These are phyloP conservation scores for Trematomus bernacchii DNA, from an alignment of 2,797 vertebrate species.

Conservation along the genomic window DNA sequence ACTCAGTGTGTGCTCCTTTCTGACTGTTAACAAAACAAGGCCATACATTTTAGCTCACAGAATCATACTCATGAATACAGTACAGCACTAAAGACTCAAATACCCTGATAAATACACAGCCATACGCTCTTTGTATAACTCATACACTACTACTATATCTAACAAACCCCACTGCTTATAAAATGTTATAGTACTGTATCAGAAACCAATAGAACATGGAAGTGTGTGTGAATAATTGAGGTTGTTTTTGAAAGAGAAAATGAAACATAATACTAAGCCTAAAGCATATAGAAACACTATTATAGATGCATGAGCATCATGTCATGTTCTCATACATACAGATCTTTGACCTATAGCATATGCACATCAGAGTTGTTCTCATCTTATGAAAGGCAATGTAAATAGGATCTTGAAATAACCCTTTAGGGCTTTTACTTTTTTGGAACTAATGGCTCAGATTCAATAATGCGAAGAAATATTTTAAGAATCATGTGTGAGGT, in stretches of 20 bases:
- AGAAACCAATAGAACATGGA: background rate
- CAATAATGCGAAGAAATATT: background rate
- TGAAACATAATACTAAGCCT: background rate
- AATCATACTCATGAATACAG: background rate
- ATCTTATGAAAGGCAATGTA: background rate
- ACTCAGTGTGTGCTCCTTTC: slow-evolving; percentile 6
- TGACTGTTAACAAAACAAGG: background rate
- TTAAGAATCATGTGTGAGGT: background rate
- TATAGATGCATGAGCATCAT: no score
- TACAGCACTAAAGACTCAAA: background rate
- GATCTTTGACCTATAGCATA: background rate
- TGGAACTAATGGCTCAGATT: background rate
- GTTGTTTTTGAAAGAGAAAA: background rate
- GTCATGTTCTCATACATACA: background rate
- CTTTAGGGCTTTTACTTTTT: background rate
- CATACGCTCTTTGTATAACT: background rate
- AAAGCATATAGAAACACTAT: background rate
- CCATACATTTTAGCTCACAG: background rate
- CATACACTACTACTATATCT: background rate
- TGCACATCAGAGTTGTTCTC: background rate
- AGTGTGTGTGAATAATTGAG: background rate
- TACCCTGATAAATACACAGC: background rate
- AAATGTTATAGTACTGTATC: background rate
- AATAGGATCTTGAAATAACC: background rate
- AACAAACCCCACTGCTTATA: background rate